Conservation (phyloP, 2,797 vertebrate genomes). For the Sebastiscus tertius region DNA sequence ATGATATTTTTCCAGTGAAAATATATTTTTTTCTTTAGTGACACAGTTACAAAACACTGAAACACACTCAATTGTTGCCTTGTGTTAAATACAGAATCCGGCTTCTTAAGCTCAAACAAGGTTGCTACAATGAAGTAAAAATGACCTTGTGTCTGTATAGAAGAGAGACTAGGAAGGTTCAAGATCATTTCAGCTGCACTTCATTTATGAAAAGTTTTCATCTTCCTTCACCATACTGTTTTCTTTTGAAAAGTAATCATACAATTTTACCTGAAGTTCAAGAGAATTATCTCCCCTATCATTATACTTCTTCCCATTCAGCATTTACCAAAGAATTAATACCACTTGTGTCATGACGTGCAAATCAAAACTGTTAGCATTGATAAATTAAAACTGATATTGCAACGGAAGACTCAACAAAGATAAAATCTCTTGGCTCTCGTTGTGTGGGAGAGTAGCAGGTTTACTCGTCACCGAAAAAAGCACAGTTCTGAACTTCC, state of each 20-base stretch:
- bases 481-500: slow-evolving; percentile 50
- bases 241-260: slow-evolving; percentile 13
- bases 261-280: slow-evolving; percentile 12
- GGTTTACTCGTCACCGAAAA: slow-evolving; percentile 38
- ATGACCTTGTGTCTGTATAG: neutral
- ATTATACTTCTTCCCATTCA: neutral
- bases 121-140: slow-evolving; percentile 5
- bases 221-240: neutral
- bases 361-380: neutral
- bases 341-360: neutral
- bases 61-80: neutral
- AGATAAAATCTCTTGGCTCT: neutral
- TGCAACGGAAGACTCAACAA: neutral
- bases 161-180: slow-evolving; percentile 6
- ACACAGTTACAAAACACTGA: neutral
- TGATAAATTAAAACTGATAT: neutral
- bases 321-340: neutral
- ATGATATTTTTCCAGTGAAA: neutral
- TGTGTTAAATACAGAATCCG: neutral
- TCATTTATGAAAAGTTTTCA: slow-evolving; percentile 1
- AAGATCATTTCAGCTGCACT: slow-evolving; percentile 13
- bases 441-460: neutral
- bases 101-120: neutral
- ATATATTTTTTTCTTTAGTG: neutral
- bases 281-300: neutral